phyloP scores from a whole-genome alignment of 1,140 invertebrate genomes.

The Papilio polyxenes region DNA sequence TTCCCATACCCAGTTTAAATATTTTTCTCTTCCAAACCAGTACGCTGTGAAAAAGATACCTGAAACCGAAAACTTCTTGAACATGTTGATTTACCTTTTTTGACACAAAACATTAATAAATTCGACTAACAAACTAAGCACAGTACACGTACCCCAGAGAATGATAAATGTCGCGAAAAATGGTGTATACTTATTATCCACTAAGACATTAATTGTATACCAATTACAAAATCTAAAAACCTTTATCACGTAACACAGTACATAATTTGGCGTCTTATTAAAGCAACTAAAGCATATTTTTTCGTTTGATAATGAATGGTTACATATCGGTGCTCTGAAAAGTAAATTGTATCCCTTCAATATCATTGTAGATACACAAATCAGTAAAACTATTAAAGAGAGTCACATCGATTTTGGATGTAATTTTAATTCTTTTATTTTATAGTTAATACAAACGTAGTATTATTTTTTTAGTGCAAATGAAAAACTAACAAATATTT shows the following conservation, averaged over 20 bases:
- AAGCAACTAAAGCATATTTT: conserved; percentile 1
- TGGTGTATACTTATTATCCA: background rate
- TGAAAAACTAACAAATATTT: too few relatives aligned
- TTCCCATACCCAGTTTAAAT: background rate
- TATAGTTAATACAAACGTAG: too few relatives aligned
- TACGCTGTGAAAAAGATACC: background rate
- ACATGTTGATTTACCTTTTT: background rate
- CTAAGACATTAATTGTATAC: background rate
- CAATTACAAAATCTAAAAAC: background rate
- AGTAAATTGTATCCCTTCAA: background rate
- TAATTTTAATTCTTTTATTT: too few relatives aligned
- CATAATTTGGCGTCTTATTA: background rate
- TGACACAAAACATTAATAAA: background rate
- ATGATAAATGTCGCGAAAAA: background rate
- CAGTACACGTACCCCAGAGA: background rate
- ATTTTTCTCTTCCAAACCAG: conserved; percentile 11
- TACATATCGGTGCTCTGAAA: background rate
- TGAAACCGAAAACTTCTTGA: background rate
- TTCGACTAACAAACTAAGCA: too few relatives aligned
- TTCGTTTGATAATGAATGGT: background rate
- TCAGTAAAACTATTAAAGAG: too few relatives aligned
- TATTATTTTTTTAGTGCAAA: too few relatives aligned
- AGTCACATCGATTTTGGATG: too few relatives aligned
- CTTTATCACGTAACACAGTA: background rate
- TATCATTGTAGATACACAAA: background rate